phyloP scores from a whole-genome alignment of 1,140 invertebrate genomes.

The Oryzaephilus surinamensis region DNA sequence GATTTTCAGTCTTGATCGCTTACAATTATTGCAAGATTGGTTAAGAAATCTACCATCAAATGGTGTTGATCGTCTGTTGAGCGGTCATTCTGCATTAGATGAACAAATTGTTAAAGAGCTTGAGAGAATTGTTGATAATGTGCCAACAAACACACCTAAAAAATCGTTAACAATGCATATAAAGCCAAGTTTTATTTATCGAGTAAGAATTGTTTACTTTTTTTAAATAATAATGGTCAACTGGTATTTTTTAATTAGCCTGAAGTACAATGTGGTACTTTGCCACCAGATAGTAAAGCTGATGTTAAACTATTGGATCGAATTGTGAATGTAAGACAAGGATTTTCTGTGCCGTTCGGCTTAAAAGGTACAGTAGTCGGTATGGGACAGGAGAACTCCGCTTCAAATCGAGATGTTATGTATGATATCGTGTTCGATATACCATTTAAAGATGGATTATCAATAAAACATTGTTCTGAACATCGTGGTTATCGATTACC shows the following conservation, averaged over 20 bases:
- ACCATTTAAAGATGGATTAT: slow-evolving; percentile 55
- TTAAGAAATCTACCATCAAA: slow-evolving; percentile 56
- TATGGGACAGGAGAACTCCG: slow-evolving; percentile 42
- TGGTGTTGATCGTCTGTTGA: slow-evolving; percentile 46
- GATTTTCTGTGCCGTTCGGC: slow-evolving; percentile 69
- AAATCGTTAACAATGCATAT: slow-evolving; percentile 61
- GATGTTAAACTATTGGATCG: slow-evolving; percentile 68
- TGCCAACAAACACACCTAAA: slow-evolving; percentile 30
- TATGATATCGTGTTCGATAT: slow-evolving; percentile 73
- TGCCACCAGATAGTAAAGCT: slow-evolving; percentile 53
- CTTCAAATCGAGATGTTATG: slow-evolving; percentile 40
- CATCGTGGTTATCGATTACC: slow-evolving; percentile 44
- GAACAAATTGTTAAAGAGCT: slow-evolving; percentile 53
- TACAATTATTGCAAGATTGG: slow-evolving; percentile 56
- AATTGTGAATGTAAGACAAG: slow-evolving; percentile 63
- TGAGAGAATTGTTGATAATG: slow-evolving; percentile 45
- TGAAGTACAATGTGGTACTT: slow-evolving; percentile 40
- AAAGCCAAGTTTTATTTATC: slow-evolving; percentile 66
- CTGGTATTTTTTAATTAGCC: slow-evolving; percentile 32
- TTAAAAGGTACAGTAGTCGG: slow-evolving; percentile 72
- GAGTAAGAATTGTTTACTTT: slow-evolving; percentile 37
- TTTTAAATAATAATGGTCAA: neutral
- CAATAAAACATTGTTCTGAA: slow-evolving; percentile 42
- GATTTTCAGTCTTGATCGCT: slow-evolving; percentile 38
- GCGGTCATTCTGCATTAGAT: slow-evolving; percentile 59